A percentile compares a stretch with the other conserved stretches of the same genome.
phyloP scores from a whole-genome alignment of 2,888 invertebrate species.

The Leucophora obtusa region DNA sequence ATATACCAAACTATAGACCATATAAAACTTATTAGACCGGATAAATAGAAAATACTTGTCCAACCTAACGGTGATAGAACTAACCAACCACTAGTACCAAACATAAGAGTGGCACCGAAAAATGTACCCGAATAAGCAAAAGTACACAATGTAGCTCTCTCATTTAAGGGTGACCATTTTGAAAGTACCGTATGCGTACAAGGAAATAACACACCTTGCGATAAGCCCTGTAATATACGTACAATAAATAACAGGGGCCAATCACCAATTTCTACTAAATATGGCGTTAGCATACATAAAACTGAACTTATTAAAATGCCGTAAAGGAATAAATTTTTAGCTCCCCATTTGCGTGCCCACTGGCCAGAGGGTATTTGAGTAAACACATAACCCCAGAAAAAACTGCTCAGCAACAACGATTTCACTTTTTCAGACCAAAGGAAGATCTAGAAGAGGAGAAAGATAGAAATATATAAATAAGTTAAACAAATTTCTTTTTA shows the following conservation, averaged over 20 bases:
- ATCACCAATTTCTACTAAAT: conserved; percentile 83
- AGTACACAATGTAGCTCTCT: conserved; percentile 83
- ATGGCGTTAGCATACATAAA: conserved; percentile 84
- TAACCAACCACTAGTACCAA: conserved; percentile 85
- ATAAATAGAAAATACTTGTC: conserved; percentile 88
- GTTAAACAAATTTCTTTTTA: no score
- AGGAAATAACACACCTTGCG: conserved; percentile 84
- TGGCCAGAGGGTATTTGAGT: conserved; percentile 84
- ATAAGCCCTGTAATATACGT: conserved; percentile 84
- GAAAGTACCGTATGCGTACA: conserved; percentile 84
- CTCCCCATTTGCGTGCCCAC: conserved; percentile 85
- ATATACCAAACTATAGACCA: conserved; percentile 83
- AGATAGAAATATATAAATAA: neutral
- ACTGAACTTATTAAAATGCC: conserved; percentile 83
- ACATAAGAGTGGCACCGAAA: conserved; percentile 87
- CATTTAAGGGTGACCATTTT: conserved; percentile 84
- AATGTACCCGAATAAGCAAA: conserved; percentile 86
- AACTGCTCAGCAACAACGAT: conserved; percentile 82
- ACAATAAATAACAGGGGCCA: conserved; percentile 82
- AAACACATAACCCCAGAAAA: conserved; percentile 84
- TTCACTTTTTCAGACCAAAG: conserved; percentile 81
- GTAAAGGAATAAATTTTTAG: conserved; percentile 81
- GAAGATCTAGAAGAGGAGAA: conserved; percentile 79
- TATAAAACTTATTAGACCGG: conserved; percentile 82
- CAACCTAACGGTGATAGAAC: conserved; percentile 85